Base-by-base conservation (phyloP, 1,140 invertebrate species). In the Drosophila pachea region DNA sequence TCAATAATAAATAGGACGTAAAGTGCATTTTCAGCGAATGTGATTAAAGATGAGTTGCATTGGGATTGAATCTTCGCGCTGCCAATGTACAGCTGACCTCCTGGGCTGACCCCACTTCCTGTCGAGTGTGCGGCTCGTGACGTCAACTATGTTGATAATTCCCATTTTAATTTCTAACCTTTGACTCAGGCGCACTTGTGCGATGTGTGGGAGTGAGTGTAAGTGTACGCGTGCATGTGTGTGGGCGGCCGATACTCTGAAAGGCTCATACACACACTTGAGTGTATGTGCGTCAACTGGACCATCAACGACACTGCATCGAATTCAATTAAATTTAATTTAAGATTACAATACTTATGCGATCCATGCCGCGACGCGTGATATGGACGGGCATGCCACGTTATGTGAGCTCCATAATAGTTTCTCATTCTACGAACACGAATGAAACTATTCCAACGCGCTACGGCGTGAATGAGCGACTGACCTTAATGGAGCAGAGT, bases 241-340 rank as follows among this genome's bases (percentile, higher is more conserved):
- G 58, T 68, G 67, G 73, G 66, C 47, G 63, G 68, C 53, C 22
- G 52, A 33, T 65, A 62, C 65, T 54, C 65, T 56, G 64, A 63
- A 38, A 43, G 8, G 53, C 29, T 14, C 45, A 38, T 38, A 55
- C 50, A 59, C 45, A 45, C 43, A 31, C 47, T 59, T 42, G 43
- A 36, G 31, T 31, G 74, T 36, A 29, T 36, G 75, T 38, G 52
- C 61, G 59, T 60, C 47, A 58, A 73, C 47, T 36, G 35, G 50
- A 69, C 55, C 58, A 60, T 53, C 63, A 71, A 11, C 54, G 36
- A 66, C 74, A 86, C 22, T 22, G 71, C 76, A 83, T 83, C 81
- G 81, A 74, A 87, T 88, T 88, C 87, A 88, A 88, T 88, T 88
- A 86, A 88, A 87, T 88, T 88, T 88, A 88, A 88, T 88, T 88